Conservation (phyloP, 2,888 invertebrate genomes). For the Eilema sororculum region DNA sequence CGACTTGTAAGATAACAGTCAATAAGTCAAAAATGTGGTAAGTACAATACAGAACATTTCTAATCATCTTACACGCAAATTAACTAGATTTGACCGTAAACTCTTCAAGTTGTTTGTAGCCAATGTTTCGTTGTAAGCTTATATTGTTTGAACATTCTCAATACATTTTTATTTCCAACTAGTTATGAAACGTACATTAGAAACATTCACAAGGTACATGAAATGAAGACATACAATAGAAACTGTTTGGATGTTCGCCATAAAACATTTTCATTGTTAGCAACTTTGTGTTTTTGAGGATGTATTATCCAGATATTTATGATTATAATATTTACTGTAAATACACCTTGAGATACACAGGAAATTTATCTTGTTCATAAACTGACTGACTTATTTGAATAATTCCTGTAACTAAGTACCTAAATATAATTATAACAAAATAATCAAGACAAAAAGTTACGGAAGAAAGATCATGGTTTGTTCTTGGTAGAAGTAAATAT, state of each 20-base stretch:
- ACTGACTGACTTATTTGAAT: neutral
- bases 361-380: neutral
- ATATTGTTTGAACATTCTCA: neutral
- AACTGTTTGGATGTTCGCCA: neutral
- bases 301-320: neutral
- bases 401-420: neutral
- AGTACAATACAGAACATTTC: neutral
- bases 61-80: neutral
- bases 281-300: neutral
- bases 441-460: neutral
- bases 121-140: neutral
- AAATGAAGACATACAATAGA: conserved; percentile 4
- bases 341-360: no score
- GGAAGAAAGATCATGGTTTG: no score
- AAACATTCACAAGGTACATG: neutral
- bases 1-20: neutral
- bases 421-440: neutral
- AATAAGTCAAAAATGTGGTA: neutral
- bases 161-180: neutral
- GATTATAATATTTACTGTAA: neutral
- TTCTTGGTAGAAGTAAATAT: no score
- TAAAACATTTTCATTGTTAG: neutral
- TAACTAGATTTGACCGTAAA: neutral
- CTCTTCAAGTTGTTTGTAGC: neutral
- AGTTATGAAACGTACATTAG: neutral